phyloP scores from a whole-genome alignment of 35 echinoderm and acorn worm genomes.

The Apostichopus californicus region DNA sequence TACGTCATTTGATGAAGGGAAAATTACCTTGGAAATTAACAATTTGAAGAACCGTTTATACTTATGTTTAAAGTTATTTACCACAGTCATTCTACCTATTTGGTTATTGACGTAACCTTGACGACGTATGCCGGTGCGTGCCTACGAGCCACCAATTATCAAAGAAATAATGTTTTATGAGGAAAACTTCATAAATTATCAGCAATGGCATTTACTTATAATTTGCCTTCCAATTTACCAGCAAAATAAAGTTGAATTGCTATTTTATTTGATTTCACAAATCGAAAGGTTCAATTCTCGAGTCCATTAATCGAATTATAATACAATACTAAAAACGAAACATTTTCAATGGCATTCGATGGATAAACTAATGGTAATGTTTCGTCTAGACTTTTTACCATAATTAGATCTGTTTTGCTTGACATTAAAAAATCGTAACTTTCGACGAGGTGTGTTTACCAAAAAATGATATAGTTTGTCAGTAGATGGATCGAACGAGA shows the following conservation, averaged over 20 bases:
- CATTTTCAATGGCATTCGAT: not conserved
- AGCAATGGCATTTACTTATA: slow-evolving; percentile 3
- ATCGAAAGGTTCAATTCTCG: not conserved
- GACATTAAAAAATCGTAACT: not conserved
- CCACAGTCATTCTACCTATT: not conserved
- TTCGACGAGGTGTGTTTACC: not conserved
- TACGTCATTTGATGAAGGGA: not conserved
- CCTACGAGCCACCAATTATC: not conserved
- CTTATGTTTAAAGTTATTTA: too few relatives aligned
- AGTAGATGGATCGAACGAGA: too few relatives aligned
- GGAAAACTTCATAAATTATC: not conserved
- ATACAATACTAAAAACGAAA: not conserved
- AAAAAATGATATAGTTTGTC: too few relatives aligned
- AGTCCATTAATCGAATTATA: not conserved
- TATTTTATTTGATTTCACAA: slow-evolving; percentile 15
- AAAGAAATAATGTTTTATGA: not conserved
- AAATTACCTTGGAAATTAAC: slow-evolving; percentile 2
- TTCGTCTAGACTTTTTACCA: not conserved
- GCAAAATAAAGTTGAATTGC: not conserved
- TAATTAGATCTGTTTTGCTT: not conserved
- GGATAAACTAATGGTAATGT: not conserved
- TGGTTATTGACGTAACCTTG: not conserved
- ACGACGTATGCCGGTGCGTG: not conserved
- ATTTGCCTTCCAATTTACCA: not conserved
- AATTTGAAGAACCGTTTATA: not conserved